Evolutionary conservation across 2,113 vertebrate genomes (phyloP).

Genomic region (Mastomys coucha): DNA sequence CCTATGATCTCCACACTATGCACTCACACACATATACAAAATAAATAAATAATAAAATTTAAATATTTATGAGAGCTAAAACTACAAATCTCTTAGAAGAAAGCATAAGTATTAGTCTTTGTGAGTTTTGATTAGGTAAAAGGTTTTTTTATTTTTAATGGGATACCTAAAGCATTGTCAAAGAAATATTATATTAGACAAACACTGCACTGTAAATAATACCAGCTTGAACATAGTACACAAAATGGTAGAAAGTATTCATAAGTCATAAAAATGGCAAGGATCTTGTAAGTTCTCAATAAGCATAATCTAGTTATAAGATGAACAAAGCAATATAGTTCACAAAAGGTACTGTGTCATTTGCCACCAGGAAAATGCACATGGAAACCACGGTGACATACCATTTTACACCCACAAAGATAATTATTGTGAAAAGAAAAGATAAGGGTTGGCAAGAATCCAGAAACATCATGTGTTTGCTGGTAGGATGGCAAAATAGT

Average conservation of each 20-base stretch:
- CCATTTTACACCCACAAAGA: not conserved
- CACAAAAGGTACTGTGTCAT: not conserved
- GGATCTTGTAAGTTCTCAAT: not conserved
- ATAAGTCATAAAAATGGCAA: not conserved
- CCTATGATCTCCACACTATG: not conserved
- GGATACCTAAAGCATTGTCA: not conserved
- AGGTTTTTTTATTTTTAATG: not conserved
- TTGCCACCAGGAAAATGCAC: not conserved
- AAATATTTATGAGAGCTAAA: not conserved
- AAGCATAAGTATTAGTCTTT: not conserved
- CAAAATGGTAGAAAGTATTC: not conserved
- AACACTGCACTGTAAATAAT: not conserved
- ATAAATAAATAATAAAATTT: not conserved
- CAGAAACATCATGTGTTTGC: not conserved
- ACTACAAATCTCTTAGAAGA: slow-evolving; percentile 4
- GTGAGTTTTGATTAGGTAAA: slow-evolving; percentile 6
- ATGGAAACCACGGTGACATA: not conserved
- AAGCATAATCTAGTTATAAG: not conserved
- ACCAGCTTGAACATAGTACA: not conserved
- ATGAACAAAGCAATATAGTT: not conserved
- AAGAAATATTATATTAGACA: not conserved
- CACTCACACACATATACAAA: not conserved
- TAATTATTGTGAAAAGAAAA: not conserved
- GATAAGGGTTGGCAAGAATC: slow-evolving; percentile 5
- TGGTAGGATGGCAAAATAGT: not conserved